Evolutionary conservation across 2,113 vertebrate species (phyloP), one percentile per base, ranked within the genome.

Genomic region (Silurus meridionalis): DNA sequence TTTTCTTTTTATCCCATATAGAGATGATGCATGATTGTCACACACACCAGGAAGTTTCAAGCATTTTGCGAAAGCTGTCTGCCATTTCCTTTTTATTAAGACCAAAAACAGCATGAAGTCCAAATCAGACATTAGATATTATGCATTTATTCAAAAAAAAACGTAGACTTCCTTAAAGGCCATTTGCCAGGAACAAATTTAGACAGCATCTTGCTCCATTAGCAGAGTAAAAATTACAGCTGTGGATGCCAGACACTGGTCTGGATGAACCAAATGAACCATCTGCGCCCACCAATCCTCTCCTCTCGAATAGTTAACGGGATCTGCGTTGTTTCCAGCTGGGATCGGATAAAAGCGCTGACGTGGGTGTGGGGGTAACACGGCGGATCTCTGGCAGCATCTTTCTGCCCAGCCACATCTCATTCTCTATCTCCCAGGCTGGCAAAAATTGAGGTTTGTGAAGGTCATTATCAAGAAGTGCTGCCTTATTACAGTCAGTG

Each of bases 371-470:
- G 83, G 9, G 58, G n/a, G 82, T 48, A 57, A 64, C 50, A n/a
- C 37, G 28, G 66, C 2, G 5, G 25, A 46, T 66, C 46, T 23
- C 74, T 85, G 15, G 55, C 52, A 7, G 55, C 15, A 63, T 28
- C 63, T 50, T 66, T 86, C 57, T 61, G 66, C 64, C 14, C 69
- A 69, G 15, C 52, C 52, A 74, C 25, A 85, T 82, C 78, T 86
- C 82, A 90, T 86, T 88, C 86, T 64, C 37, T 3, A 63, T 63
- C 57, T 85, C 55, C 80, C 66, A 60, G 10, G 84, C 64, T 85
- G 61, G 78, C 74, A 88, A 83, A 91, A 89, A 91, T 91, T 90
- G 89, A 83, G 87, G 90, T 91, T 89, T 87, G 64, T 84, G 84
- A 83, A 85, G 90, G 89, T 90, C 79, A 67, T 89, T 88, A 88